Conservation (phyloP, 2,888 invertebrate genomes). For the Eilema sororculum region DNA sequence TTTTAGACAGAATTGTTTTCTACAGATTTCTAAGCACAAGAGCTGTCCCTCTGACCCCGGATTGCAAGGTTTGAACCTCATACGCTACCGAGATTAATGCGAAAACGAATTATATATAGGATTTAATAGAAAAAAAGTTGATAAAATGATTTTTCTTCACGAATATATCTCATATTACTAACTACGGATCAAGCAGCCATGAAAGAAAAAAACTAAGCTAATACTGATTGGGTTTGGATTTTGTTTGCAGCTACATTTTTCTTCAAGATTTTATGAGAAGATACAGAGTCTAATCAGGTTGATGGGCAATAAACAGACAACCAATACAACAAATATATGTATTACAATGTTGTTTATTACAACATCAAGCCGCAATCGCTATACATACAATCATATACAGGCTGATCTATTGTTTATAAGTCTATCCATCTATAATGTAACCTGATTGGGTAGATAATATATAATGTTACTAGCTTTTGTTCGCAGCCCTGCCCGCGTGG, state of each 20-base stretch:
- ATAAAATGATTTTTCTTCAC: neutral
- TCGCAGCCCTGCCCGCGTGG: no score
- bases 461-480: no score
- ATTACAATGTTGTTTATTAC: constrained; percentile 25
- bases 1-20: no score
- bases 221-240: neutral
- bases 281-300: constrained; percentile 13
- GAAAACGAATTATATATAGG: no score
- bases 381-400: neutral
- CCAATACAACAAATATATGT: constrained; percentile 29
- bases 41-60: no score
- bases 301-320: constrained; percentile 15
- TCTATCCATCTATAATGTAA: no score
- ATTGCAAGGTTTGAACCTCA: no score
- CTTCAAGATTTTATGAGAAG: neutral
- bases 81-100: no score
- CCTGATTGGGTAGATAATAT: no score
- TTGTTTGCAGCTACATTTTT: neutral
- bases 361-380: constrained; percentile 27
- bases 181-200: neutral
- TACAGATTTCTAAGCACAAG: neutral
- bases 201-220: neutral
- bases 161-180: neutral
- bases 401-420: neutral
- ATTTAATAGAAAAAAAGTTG: no score